A percentile compares a stretch with the other conserved stretches of the same genome.
phyloP scores from a whole-genome alignment of 2,797 vertebrate species.

The Diglossa cyanea region DNA sequence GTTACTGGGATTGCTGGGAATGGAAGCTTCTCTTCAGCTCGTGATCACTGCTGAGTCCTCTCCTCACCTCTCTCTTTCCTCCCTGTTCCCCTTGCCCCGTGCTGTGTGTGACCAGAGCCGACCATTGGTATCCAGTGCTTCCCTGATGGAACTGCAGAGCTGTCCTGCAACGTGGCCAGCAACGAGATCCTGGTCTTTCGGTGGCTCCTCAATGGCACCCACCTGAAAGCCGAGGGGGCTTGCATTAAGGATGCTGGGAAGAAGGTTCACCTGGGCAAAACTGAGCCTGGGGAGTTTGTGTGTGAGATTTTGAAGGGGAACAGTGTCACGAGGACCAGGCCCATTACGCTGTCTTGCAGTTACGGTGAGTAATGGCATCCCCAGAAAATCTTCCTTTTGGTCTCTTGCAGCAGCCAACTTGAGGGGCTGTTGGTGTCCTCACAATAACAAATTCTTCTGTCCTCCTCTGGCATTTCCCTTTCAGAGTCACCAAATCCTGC shows the following conservation, averaged over 20 bases:
- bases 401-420: background rate
- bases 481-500: background rate
- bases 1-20: background rate
- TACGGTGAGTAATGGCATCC: background rate
- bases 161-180: constrained; percentile 11
- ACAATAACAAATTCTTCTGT: background rate
- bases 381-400: background rate
- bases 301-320: background rate
- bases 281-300: background rate
- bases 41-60: background rate
- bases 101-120: background rate
- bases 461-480: background rate
- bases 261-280: constrained; percentile 49
- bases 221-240: background rate
- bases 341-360: constrained; percentile 25
- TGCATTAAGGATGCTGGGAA: constrained; percentile 49
- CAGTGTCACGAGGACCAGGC: background rate
- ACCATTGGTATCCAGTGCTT: constrained; percentile 37
- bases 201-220: constrained; percentile 31
- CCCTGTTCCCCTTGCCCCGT: rapidly evolving
- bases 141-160: constrained; percentile 14
- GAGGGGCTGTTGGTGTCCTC: background rate
- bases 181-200: background rate
- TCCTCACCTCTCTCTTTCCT: background rate
- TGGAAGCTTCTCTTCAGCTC: background rate